phyloP scores from a whole-genome alignment of 2,113 vertebrate genomes.

The Synchiropus splendidus region DNA sequence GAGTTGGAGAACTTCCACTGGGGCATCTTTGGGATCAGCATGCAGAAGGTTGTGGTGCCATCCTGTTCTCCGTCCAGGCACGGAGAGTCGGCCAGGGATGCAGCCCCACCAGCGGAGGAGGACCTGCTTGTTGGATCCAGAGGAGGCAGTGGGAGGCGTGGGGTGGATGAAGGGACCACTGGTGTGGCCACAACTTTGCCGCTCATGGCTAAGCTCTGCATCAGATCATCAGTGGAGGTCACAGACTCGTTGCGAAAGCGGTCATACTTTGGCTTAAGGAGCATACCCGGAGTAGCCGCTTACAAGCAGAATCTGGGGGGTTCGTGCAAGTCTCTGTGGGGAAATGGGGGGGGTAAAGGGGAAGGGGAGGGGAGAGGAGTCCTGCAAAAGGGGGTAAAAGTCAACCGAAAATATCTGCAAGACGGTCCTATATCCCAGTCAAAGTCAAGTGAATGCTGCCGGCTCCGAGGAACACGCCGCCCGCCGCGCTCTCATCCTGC shows the following conservation, averaged over 20 bases:
- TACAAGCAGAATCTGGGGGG: constrained; percentile 46
- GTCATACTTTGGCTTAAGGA: constrained; percentile 82
- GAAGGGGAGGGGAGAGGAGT: constrained; percentile 18
- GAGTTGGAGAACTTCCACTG: constrained; percentile 89
- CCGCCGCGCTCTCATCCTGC: constrained; percentile 26
- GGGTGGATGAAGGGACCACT: constrained; percentile 59
- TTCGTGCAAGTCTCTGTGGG: too few relatives aligned
- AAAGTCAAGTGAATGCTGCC: constrained; percentile 30
- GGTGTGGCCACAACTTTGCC: constrained; percentile 70
- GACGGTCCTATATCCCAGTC: constrained; percentile 43
- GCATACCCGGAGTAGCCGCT: constrained; percentile 74
- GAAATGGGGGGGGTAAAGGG: constrained; percentile 4
- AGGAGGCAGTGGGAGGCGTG: constrained; percentile 52
- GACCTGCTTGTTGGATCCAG: constrained; percentile 55
- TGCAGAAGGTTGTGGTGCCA: constrained; percentile 84
- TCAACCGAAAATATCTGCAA: constrained; percentile 29
- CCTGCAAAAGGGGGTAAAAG: constrained; percentile 26
- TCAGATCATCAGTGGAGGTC: constrained; percentile 76
- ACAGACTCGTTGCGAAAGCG: constrained; percentile 80
- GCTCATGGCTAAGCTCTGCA: constrained; percentile 76
- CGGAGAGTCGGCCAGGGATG: constrained; percentile 66
- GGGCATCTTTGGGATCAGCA: constrained; percentile 84
- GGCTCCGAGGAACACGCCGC: constrained; percentile 9
- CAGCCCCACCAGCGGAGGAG: constrained; percentile 52
- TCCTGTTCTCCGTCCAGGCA: constrained; percentile 76